Conservation (phyloP, 2,888 invertebrate species). For the Volucella zonaria region DNA sequence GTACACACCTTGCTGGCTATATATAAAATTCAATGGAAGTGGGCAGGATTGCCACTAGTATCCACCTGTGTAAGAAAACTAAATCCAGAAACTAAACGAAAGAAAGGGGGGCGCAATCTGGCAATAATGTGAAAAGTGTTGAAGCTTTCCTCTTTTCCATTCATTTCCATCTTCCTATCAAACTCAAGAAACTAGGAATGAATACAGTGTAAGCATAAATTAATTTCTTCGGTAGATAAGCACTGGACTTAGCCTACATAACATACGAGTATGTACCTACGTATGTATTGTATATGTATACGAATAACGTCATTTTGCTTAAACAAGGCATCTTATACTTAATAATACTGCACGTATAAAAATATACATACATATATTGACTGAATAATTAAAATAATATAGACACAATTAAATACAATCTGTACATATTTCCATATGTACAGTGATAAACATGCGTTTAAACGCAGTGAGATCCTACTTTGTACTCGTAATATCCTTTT, state of each 20-base stretch:
- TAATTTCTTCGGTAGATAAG: constrained; percentile 2
- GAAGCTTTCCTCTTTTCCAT: background rate
- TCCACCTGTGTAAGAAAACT: constrained; percentile 28
- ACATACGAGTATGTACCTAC: too few relatives aligned
- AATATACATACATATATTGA: background rate
- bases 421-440: too few relatives aligned
- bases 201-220: constrained; percentile 33
- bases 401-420: too few relatives aligned
- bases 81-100: constrained; percentile 26
- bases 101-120: constrained; percentile 8
- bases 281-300: too few relatives aligned
- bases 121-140: background rate
- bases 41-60: constrained; percentile 21
- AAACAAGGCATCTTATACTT: too few relatives aligned
- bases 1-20: constrained; percentile 35
- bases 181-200: constrained; percentile 5
- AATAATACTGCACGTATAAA: background rate
- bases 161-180: background rate
- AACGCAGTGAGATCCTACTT: too few relatives aligned
- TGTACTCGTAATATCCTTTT: too few relatives aligned
- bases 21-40: constrained; percentile 17
- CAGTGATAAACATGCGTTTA: too few relatives aligned
- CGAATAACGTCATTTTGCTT: too few relatives aligned
- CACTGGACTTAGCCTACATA: background rate
- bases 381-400: too few relatives aligned